Evolutionary conservation across 2,888 invertebrate genomes (phyloP).

Genomic region (Aquatica leii): DNA sequence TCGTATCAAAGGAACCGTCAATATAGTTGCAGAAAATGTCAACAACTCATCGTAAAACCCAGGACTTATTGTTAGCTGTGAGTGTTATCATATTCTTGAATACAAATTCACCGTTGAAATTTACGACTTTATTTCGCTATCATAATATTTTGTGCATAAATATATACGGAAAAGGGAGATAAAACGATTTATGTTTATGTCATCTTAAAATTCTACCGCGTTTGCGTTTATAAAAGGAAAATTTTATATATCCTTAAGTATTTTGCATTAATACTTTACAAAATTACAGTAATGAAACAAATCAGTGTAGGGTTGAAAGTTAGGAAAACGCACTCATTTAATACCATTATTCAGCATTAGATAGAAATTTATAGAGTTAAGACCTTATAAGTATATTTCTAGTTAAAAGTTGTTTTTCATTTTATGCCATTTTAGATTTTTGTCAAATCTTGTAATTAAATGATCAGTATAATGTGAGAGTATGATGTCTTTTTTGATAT

Average conservation of each 20-base stretch:
- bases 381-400: too few species aligned
- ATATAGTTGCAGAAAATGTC: slow-evolving; percentile 34
- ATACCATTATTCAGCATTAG: too few species aligned
- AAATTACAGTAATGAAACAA: slow-evolving; percentile 22
- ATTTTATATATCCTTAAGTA: slow-evolving; percentile 11
- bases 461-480: too few species aligned
- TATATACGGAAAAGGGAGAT: slow-evolving; percentile 40
- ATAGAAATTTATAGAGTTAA: too few species aligned
- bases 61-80: slow-evolving; percentile 37
- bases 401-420: too few species aligned
- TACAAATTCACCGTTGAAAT: slow-evolving; percentile 42
- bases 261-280: not conserved
- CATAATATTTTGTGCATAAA: slow-evolving; percentile 40
- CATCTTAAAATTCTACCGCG: slow-evolving; percentile 41
- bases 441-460: too few species aligned
- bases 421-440: too few species aligned
- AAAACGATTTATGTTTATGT: slow-evolving; percentile 43
- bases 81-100: slow-evolving; percentile 40
- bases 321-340: too few species aligned
- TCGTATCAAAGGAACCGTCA: slow-evolving; percentile 25
- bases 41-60: slow-evolving; percentile 34
- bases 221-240: slow-evolving; percentile 34
- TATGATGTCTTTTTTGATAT: too few species aligned
- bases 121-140: slow-evolving; percentile 40
- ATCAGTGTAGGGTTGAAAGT: too few species aligned